Conservation (phyloP, 1,140 invertebrate species). For the Venustaconcha ellipsiformis region DNA sequence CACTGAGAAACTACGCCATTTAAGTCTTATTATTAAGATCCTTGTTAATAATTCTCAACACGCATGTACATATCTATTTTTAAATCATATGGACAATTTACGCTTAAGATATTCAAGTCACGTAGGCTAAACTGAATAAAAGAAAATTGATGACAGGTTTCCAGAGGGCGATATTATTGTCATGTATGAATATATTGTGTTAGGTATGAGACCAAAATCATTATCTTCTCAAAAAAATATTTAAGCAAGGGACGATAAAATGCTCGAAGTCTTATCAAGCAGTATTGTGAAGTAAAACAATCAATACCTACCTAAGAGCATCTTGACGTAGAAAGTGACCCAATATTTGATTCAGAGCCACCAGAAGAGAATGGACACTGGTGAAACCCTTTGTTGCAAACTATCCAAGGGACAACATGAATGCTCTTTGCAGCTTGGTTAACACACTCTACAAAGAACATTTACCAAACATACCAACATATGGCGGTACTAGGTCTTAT, state of each 20-base stretch:
- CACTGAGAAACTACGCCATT: too few species aligned
- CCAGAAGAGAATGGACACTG: constrained; percentile 1
- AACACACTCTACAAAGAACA: background rate
- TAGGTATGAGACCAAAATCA: background rate
- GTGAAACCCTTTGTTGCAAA: background rate
- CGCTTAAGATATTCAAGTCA: too few species aligned
- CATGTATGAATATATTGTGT: background rate
- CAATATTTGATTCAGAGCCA: background rate
- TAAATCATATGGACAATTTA: too few species aligned
- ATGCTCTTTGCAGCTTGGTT: background rate
- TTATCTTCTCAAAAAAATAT: background rate
- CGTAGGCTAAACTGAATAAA: too few species aligned
- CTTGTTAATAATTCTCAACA: too few species aligned
- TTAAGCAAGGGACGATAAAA: background rate
- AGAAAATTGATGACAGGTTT: background rate
- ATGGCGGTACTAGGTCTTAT: background rate
- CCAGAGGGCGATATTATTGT: background rate
- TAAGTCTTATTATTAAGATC: too few species aligned
- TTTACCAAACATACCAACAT: background rate
- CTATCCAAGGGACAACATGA: constrained; percentile 7
- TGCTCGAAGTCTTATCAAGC: background rate
- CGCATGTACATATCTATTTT: too few species aligned
- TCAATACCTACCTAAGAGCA: constrained; percentile 1
- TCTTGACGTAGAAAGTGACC: background rate
- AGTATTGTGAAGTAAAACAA: background rate